Evolutionary conservation across 2,797 vertebrate genomes (phyloP).

Genomic region (Aythya fuligula): DNA sequence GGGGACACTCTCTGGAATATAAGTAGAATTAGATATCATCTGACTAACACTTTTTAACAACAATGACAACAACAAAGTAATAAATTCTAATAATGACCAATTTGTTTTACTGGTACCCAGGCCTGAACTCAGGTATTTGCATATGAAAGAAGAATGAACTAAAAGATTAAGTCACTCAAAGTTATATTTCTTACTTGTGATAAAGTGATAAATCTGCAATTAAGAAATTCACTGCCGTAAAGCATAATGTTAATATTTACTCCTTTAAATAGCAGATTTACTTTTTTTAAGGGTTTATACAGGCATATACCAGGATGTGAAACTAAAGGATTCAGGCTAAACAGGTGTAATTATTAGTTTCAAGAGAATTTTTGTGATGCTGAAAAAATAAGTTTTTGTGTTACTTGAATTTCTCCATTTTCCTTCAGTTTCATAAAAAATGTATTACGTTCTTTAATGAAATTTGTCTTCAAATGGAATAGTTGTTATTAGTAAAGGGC

Average conservation of each 20-base stretch:
- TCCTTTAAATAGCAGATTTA: background rate
- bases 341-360: background rate
- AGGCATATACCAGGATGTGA: background rate
- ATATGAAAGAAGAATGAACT: background rate
- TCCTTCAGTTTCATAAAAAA: background rate
- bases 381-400: conserved; percentile 1
- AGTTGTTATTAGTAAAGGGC: background rate
- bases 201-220: too few relatives aligned
- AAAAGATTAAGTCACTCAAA: background rate
- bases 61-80: background rate
- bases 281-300: background rate
- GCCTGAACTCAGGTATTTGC: background rate
- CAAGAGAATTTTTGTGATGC: background rate
- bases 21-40: background rate
- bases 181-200: background rate
- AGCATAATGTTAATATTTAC: background rate
- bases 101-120: background rate
- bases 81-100: background rate
- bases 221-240: too few relatives aligned
- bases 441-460: background rate
- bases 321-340: background rate
- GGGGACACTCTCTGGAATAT: background rate
- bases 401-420: background rate
- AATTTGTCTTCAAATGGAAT: conserved; percentile 38
- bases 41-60: background rate